phyloP scores from a whole-genome alignment of 2,113 vertebrate species.

The Stomatorhinus ivindoensis region DNA sequence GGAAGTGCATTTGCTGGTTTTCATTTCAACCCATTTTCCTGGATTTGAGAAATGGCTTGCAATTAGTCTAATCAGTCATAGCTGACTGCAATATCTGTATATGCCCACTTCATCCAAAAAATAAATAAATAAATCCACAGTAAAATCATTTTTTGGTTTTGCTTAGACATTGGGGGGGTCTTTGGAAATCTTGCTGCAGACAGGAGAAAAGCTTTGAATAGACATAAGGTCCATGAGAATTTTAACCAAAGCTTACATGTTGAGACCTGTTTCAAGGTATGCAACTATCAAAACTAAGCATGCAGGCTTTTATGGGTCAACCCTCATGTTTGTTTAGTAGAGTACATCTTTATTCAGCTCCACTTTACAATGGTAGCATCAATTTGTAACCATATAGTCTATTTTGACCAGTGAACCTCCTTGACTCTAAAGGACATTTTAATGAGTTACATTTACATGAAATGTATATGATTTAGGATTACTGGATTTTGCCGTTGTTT shows the following conservation, averaged over 20 bases:
- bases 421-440: neutral
- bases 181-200: neutral
- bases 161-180: neutral
- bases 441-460: neutral
- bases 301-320: neutral
- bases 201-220: neutral
- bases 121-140: neutral
- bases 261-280: neutral
- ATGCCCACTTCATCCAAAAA: neutral
- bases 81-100: conserved; percentile 3
- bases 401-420: neutral
- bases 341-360: neutral
- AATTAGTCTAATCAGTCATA: conserved; percentile 1
- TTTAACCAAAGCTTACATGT: neutral
- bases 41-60: neutral
- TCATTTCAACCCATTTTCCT: neutral
- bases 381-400: neutral
- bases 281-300: neutral
- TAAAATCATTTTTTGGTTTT: neutral
- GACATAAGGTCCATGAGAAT: neutral
- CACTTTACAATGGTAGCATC: neutral
- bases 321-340: neutral
- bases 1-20: neutral
- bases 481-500: neutral
- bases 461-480: neutral